A percentile compares a stretch with the other conserved stretches of the same genome.
phyloP scores from a whole-genome alignment of 1,140 invertebrate species.

The Neuroterus valhalla region DNA sequence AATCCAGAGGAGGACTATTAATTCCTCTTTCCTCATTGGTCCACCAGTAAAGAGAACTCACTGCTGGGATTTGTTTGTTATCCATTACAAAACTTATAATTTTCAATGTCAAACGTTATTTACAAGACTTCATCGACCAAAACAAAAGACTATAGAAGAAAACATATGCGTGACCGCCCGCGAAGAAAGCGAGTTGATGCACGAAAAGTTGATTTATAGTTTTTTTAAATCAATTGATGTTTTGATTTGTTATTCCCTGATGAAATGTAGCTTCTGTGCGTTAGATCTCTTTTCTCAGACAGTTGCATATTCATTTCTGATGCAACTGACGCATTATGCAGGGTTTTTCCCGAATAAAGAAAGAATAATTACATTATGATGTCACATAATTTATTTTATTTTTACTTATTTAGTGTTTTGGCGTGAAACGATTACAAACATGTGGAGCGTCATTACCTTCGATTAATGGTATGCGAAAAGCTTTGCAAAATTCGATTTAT shows the following conservation, averaged over 20 bases:
- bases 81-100: not conserved
- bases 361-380: not conserved
- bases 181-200: too few species aligned
- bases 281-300: too few species aligned
- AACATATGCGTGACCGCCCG: too few species aligned
- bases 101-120: not conserved
- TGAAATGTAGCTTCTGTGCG: too few species aligned
- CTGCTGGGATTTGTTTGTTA: not conserved
- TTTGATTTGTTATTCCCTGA: too few species aligned
- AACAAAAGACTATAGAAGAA: too few species aligned
- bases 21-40: slow-evolving; percentile 45
- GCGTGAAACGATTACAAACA: slow-evolving; percentile 29
- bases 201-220: too few species aligned
- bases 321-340: too few species aligned
- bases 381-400: slow-evolving; percentile 24
- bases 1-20: slow-evolving; percentile 61
- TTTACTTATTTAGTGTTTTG: slow-evolving; percentile 18
- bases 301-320: too few species aligned
- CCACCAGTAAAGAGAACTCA: slow-evolving; percentile 36
- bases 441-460: slow-evolving; percentile 13
- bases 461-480: slow-evolving; percentile 8
- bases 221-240: too few species aligned
- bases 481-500: not conserved
- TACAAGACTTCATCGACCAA: not conserved
- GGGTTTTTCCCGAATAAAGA: too few species aligned